Base-by-base conservation (phyloP, 2,888 invertebrate genomes). In the Philhelius pedissequus region DNA sequence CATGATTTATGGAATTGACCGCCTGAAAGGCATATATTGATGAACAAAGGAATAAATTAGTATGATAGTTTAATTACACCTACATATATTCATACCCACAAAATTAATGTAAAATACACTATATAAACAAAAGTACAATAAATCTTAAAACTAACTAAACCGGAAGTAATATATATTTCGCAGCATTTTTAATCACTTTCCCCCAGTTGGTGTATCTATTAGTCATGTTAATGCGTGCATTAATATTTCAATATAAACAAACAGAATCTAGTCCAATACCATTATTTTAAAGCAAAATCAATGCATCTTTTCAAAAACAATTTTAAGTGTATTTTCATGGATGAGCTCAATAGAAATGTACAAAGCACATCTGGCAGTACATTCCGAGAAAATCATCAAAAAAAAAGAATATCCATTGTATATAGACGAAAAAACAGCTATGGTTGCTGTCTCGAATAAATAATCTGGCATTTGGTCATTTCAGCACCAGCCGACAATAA, bases 391-490 rank as follows among this genome's bases (percentile, higher is more conserved):
- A 40, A 38, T 32, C 48, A 32, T 32, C 30, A 40, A 20, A 45
- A 40, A 38, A 15, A 32, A 56, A 20, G 9, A 22, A 22, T 48
- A 48, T 13, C 22, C 11, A 48, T 48, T 48, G 22, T 25, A 38
- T 27, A 43, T 52, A 30, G 52, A 52, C 15, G 30, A 62, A 56
- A 52, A 56, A 30, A 27, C 70, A 74, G 74, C 58, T 66, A 75
- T 74, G 78, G 70, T 68, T 68, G n/a, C 68, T 50, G 60, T 75
- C 58, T 70, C 69, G 54, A 45, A 66, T 58, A 76, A 79, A 66
- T 66, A 74, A 76, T 76, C 75, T 68, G 75, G 48, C 84, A 84
- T 70, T 84, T 80, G 80, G 84, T 75, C 84, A 76, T 76, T 84
- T 80, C 75, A 32, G 60, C 75, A 54, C 38, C 70, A 75, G 66